phyloP scores from a whole-genome alignment of 1,140 invertebrate species.

The Sweltsa coloradensis region DNA sequence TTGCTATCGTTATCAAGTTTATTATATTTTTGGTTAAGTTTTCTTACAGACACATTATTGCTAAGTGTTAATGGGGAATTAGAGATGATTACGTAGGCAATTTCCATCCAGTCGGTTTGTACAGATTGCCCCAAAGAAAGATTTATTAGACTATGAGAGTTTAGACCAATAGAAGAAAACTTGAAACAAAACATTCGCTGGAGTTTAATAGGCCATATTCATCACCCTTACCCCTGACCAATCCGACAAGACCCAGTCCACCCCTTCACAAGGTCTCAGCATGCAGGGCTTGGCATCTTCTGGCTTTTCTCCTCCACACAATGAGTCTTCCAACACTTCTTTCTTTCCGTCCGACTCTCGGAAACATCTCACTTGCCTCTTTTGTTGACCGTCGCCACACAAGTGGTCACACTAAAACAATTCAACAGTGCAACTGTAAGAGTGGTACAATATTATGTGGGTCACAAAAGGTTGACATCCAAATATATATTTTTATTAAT shows the following conservation, averaged over 20 bases:
- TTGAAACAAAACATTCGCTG: too few species aligned
- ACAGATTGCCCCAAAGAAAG: too few species aligned
- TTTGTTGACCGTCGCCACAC: conserved; percentile 73
- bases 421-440: too few species aligned
- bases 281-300: conserved; percentile 54
- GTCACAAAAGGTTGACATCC: too few species aligned
- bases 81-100: too few species aligned
- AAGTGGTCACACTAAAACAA: conserved; percentile 65
- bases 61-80: too few species aligned
- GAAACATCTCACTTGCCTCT: conserved; percentile 58
- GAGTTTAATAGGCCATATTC: too few species aligned
- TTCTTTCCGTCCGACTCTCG: conserved; percentile 56
- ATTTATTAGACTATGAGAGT: too few species aligned
- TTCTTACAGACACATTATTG: conserved; percentile 1
- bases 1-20: conserved; percentile 7
- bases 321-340: conserved; percentile 52
- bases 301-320: conserved; percentile 60
- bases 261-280: conserved; percentile 73
- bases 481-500: too few species aligned
- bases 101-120: too few species aligned
- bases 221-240: conserved; percentile 72
- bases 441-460: too few species aligned
- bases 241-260: conserved; percentile 78
- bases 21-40: background rate
- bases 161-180: too few species aligned